Base-by-base conservation (phyloP, 2,888 invertebrate genomes). In the Tenthredo scrophulariae region DNA sequence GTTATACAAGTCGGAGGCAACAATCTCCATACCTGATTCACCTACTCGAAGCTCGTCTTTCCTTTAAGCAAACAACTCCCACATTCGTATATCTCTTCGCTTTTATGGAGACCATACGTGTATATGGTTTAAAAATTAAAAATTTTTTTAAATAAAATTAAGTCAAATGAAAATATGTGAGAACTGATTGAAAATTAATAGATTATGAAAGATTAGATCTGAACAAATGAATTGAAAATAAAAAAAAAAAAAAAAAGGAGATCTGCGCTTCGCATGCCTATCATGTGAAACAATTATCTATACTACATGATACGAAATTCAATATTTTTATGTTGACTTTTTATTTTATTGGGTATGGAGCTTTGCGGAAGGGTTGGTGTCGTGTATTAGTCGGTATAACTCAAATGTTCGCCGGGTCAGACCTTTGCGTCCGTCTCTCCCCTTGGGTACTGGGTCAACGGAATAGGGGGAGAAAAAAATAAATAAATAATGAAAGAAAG, bases 321-420 rank as follows among this genome's bases (percentile, higher is more conserved):
- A 10, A 62, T 62, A 62, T 26, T 62, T 62, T 62, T 26, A 62
- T 26, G 62, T 62, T 26, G 62, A 26, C 62, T 37, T 0, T 26
- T 62, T 10, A 26, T 50, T 26, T 26, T 62, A 62, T 62, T 26
- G 62, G 62, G 13, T 62, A 62, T 10, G 62, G 54, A 54, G 54
- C n/a, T 54, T 54, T 54, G 33, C 26, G 33, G 67, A 33, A 33
- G 67, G 67, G 67, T 67, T 33, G 33, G 33, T 33, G 33, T 33
- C 40, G 22, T 22, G 79, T 58, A 54, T 79, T 79, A 37, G 40
- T n/a, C 10, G 40, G 40, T 65, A 80, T 62, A 80, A 83, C 65
- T 67, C 83, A 29, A 7, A 83, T 83, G 26, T 83, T 83, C 33
- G n/a, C 43, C n/a, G 83, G 83, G 70, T 83, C 83, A 83, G 67